Evolutionary conservation across 2,113 vertebrate species (phyloP).

Genomic region (Narcine bancroftii): DNA sequence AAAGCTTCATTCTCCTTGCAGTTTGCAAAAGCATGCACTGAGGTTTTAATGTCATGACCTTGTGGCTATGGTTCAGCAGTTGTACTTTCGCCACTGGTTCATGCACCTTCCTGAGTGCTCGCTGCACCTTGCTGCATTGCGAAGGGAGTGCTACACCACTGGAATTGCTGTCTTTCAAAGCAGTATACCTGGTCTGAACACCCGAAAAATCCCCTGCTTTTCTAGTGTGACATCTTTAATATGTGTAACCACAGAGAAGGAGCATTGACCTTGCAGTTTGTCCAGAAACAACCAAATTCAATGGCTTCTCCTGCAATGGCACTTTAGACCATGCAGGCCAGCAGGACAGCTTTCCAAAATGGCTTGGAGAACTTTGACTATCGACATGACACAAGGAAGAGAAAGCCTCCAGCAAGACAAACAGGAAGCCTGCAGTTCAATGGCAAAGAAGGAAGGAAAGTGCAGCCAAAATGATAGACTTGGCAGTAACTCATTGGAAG

Average conservation of each 20-base stretch:
- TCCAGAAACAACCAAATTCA: no score
- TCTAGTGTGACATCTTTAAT: not conserved
- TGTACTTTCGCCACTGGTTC: not conserved
- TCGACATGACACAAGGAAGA: not conserved
- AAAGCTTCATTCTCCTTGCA: not conserved
- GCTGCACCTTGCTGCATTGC: not conserved
- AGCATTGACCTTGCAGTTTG: not conserved
- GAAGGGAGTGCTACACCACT: no score
- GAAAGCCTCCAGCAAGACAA: not conserved
- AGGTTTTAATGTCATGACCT: constrained; percentile 18
- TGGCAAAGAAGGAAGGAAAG: not conserved
- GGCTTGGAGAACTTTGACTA: not conserved
- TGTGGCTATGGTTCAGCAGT: not conserved
- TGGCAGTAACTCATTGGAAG: not conserved
- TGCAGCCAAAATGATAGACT: not conserved
- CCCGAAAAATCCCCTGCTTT: not conserved
- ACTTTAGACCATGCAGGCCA: not conserved
- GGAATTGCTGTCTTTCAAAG: not conserved
- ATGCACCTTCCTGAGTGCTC: not conserved
- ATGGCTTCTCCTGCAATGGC: not conserved
- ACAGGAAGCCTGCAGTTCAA: not conserved
- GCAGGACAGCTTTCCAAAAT: not conserved
- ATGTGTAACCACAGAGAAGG: not conserved
- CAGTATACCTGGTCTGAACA: no score
- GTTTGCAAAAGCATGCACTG: not conserved